phyloP scores from a whole-genome alignment of 2,888 invertebrate species.

The Limnephilus auricula region DNA sequence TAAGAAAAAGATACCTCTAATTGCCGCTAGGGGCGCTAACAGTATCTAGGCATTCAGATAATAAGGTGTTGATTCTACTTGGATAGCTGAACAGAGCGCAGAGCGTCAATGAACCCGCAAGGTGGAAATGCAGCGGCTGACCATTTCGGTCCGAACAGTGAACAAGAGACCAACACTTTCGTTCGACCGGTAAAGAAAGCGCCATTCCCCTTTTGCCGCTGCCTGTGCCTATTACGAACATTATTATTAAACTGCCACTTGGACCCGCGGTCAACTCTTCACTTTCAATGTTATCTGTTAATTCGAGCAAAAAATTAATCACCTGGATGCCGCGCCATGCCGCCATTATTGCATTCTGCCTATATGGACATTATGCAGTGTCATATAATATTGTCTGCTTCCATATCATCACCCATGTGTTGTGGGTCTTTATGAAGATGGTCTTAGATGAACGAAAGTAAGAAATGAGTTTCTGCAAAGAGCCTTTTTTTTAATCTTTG shows the following conservation, averaged over 20 bases:
- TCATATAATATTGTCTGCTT: neutral
- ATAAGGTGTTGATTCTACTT: neutral
- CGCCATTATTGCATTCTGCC: neutral
- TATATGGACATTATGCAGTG: neutral
- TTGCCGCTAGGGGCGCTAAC: neutral
- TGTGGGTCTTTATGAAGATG: too few relatives aligned
- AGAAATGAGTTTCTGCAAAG: too few relatives aligned
- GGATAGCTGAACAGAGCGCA: neutral
- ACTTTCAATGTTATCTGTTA: conserved; percentile 29
- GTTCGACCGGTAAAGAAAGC: conserved; percentile 48
- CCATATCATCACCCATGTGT: neutral
- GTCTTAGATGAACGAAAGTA: too few relatives aligned
- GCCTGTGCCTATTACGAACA: neutral
- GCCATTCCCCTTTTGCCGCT: neutral
- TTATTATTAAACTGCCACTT: neutral
- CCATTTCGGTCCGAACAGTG: conserved; percentile 6
- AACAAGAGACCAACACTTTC: conserved; percentile 39
- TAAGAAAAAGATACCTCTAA: neutral
- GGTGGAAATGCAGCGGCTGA: neutral
- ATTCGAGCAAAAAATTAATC: conserved; percentile 18
- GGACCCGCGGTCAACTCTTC: conserved; percentile 32
- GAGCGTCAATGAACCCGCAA: conserved; percentile 45
- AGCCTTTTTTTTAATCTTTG: too few relatives aligned
- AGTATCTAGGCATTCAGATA: too few relatives aligned
- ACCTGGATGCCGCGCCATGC: neutral